Evolutionary conservation across 2,797 vertebrate species (phyloP).

Genomic region (Hypotaenidia okinawae): DNA sequence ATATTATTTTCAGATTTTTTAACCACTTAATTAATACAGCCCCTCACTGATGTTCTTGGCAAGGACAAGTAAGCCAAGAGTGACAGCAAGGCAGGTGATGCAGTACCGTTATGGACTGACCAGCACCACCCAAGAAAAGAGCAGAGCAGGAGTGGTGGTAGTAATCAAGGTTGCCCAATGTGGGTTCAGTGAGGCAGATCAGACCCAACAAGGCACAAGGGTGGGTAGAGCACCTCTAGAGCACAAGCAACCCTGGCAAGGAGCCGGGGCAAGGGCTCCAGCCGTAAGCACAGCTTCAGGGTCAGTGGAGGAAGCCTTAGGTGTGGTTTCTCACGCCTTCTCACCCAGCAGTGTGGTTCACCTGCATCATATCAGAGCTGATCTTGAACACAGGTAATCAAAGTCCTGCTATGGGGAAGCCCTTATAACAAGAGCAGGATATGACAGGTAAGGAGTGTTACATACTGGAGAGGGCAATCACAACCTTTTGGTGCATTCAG

Average conservation of each 20-base stretch:
- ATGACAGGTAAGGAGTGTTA: neutral
- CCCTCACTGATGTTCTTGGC: neutral
- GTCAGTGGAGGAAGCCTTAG: accelerated
- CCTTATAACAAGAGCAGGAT: neutral
- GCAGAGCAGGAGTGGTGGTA: neutral
- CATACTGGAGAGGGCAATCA: neutral
- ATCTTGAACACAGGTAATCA: neutral
- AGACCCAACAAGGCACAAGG: accelerated
- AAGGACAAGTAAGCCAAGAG: neutral
- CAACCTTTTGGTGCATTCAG: neutral
- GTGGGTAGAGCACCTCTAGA: neutral
- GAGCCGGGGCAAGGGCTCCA: neutral
- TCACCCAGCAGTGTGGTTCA: neutral
- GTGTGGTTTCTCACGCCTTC: neutral
- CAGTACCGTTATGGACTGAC: neutral
- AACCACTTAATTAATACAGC: neutral
- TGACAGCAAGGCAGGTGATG: neutral
- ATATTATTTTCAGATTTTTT: neutral
- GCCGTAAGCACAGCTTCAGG: neutral
- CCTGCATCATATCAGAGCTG: neutral
- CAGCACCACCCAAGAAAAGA: neutral
- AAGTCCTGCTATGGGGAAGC: neutral
- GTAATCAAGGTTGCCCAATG: neutral
- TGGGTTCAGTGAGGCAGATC: neutral
- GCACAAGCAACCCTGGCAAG: neutral